A percentile compares a stretch with the other conserved stretches of the same genome.
Evolutionary conservation across 2,797 vertebrate genomes (phyloP).

Genomic region (Oceanodroma leucorhoa): DNA sequence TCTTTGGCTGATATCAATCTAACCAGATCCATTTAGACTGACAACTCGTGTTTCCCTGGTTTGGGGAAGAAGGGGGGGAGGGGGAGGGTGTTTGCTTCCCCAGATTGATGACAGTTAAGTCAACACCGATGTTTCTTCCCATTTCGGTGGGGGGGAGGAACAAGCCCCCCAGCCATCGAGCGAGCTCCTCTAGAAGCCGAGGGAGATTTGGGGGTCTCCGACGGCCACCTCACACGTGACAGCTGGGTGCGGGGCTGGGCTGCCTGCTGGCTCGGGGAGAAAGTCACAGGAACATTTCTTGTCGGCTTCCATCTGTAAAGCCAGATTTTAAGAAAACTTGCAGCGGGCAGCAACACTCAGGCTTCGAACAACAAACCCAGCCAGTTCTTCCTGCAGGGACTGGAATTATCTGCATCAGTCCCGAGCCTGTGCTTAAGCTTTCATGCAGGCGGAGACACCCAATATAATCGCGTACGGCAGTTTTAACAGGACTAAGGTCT

Average conservation of each 20-base stretch:
- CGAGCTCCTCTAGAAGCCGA: not conserved
- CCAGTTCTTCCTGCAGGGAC: not conserved
- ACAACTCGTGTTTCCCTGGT: not conserved
- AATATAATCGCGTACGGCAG: fast-evolving
- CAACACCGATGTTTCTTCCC: not conserved
- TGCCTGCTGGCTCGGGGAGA: not conserved
- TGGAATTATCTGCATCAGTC: not conserved
- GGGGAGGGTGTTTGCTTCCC: not conserved
- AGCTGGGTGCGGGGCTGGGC: not conserved
- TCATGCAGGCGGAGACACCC: not conserved
- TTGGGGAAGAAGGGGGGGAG: not conserved
- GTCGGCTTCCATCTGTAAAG: slow-evolving; percentile 17
- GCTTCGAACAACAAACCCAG: not conserved
- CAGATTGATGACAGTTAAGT: not conserved
- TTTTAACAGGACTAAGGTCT: not conserved
- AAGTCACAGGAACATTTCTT: not conserved
- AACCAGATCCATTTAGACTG: slow-evolving; percentile 39
- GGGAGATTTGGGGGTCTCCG: not conserved
- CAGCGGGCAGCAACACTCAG: not conserved
- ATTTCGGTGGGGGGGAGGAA: fast-evolving
- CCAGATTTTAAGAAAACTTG: not conserved
- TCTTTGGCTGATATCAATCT: slow-evolving; percentile 46
- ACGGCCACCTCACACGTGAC: not conserved
- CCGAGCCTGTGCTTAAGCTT: not conserved
- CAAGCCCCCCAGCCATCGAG: fast-evolving